Base-by-base conservation (phyloP, 2,888 invertebrate species). In the Drosophila neonasuta region DNA sequence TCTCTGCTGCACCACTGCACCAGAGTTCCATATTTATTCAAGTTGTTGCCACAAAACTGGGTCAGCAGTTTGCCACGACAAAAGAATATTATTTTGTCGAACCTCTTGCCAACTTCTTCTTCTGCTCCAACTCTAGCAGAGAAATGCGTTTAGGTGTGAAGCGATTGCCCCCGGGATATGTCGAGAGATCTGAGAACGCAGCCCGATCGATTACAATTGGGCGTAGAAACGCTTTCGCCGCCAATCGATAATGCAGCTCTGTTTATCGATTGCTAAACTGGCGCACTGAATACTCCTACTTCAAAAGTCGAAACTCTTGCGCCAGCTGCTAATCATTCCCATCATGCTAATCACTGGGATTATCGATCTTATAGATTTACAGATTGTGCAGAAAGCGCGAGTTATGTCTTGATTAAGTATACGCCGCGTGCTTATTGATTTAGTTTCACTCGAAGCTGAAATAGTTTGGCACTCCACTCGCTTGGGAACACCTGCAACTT, bases 321-420 rank as follows among this genome's bases (percentile, higher is more conserved):
- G 32, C 32, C 36, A n/a, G 32, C 34, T 24, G 45, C 30, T 55
- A 32, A 55, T 20, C 46, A 52, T 46, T 63, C 29, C 60, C 71
- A 79, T 79, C 70, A 81, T 55, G 63, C 69, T 79, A 59, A 78
- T 82, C 64, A 66, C 49, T 69, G 41, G 34, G 10, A n/a, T 13
- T 46, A 8, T 24, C 11, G 42, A 54, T 66, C 61, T 71, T 6
- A 10, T n/a, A 36, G 36, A 36, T 36, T 36, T 34, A 3, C 11
- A 34, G 34, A 34, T 11, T 13, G 8, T 41, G 24, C 39, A 13
- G 13, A 39, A 39, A 52, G 62, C 39, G 68, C 20, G 62, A 34
- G 50, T 76, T 82, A 82, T 81, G 82, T 77, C 84, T 82, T 79
- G 74, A 83, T 82, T 80, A 83, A 81, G 81, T 79, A 78, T 80